These are phyloP conservation scores for Rutpela maculata DNA, from an alignment of 2,888 invertebrate species.

Conservation along the genomic window DNA sequence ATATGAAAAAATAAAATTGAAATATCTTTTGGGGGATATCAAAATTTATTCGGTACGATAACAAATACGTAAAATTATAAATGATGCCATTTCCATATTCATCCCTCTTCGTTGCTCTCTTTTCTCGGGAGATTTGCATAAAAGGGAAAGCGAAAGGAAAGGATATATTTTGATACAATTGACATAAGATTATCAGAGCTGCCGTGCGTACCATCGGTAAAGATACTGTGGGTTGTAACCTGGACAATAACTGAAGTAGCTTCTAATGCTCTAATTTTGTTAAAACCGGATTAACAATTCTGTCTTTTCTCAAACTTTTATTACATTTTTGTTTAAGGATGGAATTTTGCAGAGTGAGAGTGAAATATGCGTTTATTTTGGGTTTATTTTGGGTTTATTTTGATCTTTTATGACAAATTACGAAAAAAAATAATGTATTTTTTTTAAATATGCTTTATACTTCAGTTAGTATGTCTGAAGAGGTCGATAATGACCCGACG, in stretches of 20 bases:
- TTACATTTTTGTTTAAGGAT: too few species aligned
- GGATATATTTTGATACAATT: conserved; percentile 27
- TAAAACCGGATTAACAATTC: too few species aligned
- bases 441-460: too few species aligned
- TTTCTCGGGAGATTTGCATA: conserved; percentile 15
- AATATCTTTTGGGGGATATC: conserved; percentile 18
- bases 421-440: too few species aligned
- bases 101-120: conserved; percentile 1
- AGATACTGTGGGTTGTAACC: not conserved
- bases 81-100: conserved; percentile 28
- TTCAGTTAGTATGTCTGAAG: too few species aligned
- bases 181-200: not conserved
- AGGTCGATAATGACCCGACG: too few species aligned
- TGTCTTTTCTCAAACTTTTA: too few species aligned
- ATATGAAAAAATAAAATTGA: conserved; percentile 39
- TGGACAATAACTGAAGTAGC: not conserved
- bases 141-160: conserved; percentile 7
- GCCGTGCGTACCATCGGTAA: not conserved
- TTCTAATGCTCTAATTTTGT: too few species aligned
- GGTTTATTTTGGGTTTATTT: too few species aligned
- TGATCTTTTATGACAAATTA: too few species aligned
- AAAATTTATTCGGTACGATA: conserved; percentile 37
- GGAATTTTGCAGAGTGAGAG: too few species aligned
- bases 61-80: conserved; percentile 38
- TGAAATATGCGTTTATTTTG: too few species aligned